Conservation (phyloP, 2,113 vertebrate species). For the Notarius quadriscutis region DNA sequence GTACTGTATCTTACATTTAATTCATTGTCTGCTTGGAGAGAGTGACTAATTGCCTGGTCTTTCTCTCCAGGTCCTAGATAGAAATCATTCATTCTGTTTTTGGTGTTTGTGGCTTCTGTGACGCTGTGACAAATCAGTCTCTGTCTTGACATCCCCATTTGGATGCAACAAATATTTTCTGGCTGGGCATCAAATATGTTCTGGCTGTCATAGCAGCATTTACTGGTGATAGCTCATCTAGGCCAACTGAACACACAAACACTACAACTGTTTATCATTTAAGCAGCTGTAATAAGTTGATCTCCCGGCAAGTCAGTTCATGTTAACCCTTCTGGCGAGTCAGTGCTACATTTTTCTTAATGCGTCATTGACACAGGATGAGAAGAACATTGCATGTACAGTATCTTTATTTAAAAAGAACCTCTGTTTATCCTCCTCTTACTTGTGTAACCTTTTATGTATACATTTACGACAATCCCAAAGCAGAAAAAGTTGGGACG, state of each 20-base stretch:
- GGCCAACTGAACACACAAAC: constrained; percentile 59
- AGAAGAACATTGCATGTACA: constrained; percentile 44
- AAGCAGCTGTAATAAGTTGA: constrained; percentile 65
- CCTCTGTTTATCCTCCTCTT: constrained; percentile 61
- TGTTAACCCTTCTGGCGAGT: constrained; percentile 62
- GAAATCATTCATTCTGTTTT: constrained; percentile 42
- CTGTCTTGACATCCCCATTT: constrained; percentile 37
- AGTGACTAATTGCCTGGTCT: constrained; percentile 49
- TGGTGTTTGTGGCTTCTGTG: constrained; percentile 43
- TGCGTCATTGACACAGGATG: constrained; percentile 62
- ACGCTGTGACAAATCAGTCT: constrained; percentile 51
- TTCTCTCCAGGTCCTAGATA: constrained; percentile 28
- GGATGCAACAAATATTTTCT: constrained; percentile 36
- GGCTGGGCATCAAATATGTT: constrained; percentile 2
- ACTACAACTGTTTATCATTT: constrained; percentile 56
- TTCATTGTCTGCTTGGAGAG: constrained; percentile 38
- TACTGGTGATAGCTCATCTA: constrained; percentile 23
- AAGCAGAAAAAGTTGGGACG: too few species aligned
- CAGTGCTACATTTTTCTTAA: constrained; percentile 64
- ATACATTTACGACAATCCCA: constrained; percentile 36
- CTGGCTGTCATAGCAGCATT: constrained; percentile 25
- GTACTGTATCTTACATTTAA: constrained; percentile 21
- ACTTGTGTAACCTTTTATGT: constrained; percentile 37
- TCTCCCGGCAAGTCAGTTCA: constrained; percentile 56
- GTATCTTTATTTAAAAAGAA: constrained; percentile 55